phyloP scores from a whole-genome alignment of 1,140 invertebrate genomes.

The Panulirus ornatus region DNA sequence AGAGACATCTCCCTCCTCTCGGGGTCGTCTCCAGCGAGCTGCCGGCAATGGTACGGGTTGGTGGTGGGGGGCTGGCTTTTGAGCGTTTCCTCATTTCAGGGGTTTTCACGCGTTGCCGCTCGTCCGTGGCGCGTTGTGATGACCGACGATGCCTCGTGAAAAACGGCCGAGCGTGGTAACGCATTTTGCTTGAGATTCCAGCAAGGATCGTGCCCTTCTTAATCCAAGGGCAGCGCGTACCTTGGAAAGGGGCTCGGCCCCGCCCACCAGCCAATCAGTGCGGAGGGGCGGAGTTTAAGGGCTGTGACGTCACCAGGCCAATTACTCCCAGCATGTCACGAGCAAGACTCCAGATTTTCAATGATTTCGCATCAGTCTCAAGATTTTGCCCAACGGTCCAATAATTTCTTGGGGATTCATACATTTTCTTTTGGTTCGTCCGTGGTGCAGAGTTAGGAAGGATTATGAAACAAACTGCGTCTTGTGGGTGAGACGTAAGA shows the following conservation, averaged over 20 bases:
- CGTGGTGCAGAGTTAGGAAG: too few species aligned
- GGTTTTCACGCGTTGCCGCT: constrained; percentile 6
- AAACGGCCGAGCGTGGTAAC: neutral
- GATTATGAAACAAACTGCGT: too few species aligned
- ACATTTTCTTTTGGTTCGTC: too few species aligned
- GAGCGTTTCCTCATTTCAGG: neutral
- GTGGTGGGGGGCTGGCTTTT: neutral
- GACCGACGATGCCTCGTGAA: constrained; percentile 21
- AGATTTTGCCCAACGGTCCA: neutral
- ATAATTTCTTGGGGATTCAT: too few species aligned
- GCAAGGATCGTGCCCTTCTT: constrained; percentile 60
- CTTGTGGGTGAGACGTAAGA: too few species aligned
- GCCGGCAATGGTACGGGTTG: neutral
- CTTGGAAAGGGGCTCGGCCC: constrained; percentile 13
- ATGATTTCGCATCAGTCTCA: constrained; percentile 25
- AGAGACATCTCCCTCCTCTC: neutral
- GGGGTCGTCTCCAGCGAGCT: neutral
- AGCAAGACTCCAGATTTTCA: constrained; percentile 8
- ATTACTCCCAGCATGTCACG: constrained; percentile 61
- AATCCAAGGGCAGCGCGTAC: neutral
- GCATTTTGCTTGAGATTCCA: constrained; percentile 39
- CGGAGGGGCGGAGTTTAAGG: constrained; percentile 23
- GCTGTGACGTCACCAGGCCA: constrained; percentile 53
- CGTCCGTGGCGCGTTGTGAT: neutral
- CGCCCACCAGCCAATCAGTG: constrained; percentile 56